Evolutionary conservation across 2,888 invertebrate species (phyloP), one percentile per base, ranked within the genome.

Genomic region (Gerris lacustris): DNA sequence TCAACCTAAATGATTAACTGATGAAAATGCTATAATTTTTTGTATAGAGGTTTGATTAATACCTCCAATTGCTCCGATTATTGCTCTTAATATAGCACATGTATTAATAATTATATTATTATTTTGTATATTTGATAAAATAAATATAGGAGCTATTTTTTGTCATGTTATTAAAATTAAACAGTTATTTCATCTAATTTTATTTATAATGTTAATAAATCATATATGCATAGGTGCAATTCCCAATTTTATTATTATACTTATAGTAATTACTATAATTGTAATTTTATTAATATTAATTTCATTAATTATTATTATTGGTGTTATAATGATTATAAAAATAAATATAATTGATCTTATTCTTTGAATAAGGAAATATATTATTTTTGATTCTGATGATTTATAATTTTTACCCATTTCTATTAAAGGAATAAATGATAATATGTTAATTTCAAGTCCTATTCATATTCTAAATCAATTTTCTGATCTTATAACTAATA

Each of bases 1-100:
- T 83, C 86, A 87, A 0, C 85, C 82, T 80, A 86, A 78, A 78
- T 87, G 86, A 79, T 86, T 86, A 81, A 87, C 86, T 0, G 87
- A 87, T 0, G 87, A 87, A 78, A 82, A 87, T 64, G 84, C 80
- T 82, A 87, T 79, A 79, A 87, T 79, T 84, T 85, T 84, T 75
- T 85, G 85, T 75, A 85, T 70, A 0, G 82, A 82, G 0, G 81
- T 81, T 82, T 85, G 84, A 73, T 84, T 85, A 77, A 86, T 75
- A 6, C 85, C 84, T 76, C 81, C 80, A 73, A 86, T 76, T 70
- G 83, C 80, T 62, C 86, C 84, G 76, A 85, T 78, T 74, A 84
- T 75, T 17, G 64, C 45, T 2, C 43, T 43, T 44, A 17, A 44
- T 5, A 69, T 64, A n/a, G 45, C 67, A 80, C 77, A 73, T 83